A percentile compares a stretch with the other conserved stretches of the same genome.
Conservation (phyloP, 1,140 invertebrate genomes). For the Akabosia matsudoensis region DNA sequence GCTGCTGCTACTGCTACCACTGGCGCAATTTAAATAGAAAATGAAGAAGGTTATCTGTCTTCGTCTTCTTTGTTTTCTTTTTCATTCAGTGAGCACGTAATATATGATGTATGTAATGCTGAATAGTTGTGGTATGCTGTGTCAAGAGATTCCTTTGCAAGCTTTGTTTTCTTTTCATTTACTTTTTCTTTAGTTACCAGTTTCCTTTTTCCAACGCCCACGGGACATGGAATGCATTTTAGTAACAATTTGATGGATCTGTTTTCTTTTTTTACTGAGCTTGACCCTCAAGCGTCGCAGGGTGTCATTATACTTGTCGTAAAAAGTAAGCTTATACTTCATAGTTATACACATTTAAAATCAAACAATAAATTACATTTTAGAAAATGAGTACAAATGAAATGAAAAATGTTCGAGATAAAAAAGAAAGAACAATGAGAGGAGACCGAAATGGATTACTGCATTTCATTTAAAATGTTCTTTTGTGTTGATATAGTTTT, state of each 20-base stretch:
- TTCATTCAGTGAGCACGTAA: neutral
- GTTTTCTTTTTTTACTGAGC: neutral
- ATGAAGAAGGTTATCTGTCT: neutral
- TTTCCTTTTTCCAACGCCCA: no score
- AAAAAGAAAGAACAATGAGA: no score
- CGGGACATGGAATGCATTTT: no score
- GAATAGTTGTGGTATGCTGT: neutral
- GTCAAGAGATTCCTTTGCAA: neutral
- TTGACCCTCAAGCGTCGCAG: neutral
- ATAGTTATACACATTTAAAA: no score
- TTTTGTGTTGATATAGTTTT: no score
- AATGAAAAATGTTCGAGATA: no score
- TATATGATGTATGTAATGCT: no score
- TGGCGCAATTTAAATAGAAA: neutral
- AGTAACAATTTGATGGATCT: neutral
- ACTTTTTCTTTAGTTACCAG: neutral
- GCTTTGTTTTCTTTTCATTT: neutral
- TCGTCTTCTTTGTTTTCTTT: neutral
- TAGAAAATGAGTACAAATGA: no score
- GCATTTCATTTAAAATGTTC: no score
- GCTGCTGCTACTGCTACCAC: neutral
- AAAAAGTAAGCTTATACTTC: neutral
- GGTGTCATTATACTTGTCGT: neutral
- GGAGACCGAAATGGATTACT: no score
- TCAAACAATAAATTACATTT: no score